phyloP scores from a whole-genome alignment of 2,113 vertebrate species.

The Maccullochella peelii region DNA sequence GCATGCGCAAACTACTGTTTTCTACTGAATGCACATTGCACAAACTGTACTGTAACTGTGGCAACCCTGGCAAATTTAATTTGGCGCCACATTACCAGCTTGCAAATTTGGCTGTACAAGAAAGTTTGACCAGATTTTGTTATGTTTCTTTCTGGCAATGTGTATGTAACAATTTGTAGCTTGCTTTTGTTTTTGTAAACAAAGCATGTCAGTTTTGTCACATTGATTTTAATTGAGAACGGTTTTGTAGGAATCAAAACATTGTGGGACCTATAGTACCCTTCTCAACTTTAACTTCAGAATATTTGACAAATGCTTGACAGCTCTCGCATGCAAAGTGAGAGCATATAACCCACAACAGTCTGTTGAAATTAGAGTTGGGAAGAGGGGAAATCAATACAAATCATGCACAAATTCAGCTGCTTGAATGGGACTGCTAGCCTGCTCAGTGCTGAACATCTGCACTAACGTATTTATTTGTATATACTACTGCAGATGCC shows the following conservation, averaged over 20 bases:
- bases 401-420: slow-evolving; percentile 84
- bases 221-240: slow-evolving; percentile 77
- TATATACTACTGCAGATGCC: slow-evolving; percentile 97
- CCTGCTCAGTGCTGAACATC: slow-evolving; percentile 86
- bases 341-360: slow-evolving; percentile 74
- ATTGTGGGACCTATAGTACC: slow-evolving; percentile 78
- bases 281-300: slow-evolving; percentile 85
- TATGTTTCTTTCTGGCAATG: slow-evolving; percentile 82
- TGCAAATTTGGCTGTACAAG: slow-evolving; percentile 80
- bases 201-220: slow-evolving; percentile 84
- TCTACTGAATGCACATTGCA: slow-evolving; percentile 85
- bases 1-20: slow-evolving; percentile 86
- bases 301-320: slow-evolving; percentile 77
- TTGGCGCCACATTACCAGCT: slow-evolving; percentile 79
- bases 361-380: slow-evolving; percentile 81
- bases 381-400: slow-evolving; percentile 80
- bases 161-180: slow-evolving; percentile 83
- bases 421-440: slow-evolving; percentile 98
- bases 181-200: slow-evolving; percentile 86
- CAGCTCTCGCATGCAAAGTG: slow-evolving; percentile 82
- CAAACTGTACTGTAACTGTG: slow-evolving; percentile 78
- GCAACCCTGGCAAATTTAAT: slow-evolving; percentile 72
- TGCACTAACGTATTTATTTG: slow-evolving; percentile 90
- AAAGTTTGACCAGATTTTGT: slow-evolving; percentile 80
- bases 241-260: slow-evolving; percentile 76